Base-by-base conservation (phyloP, 1,140 invertebrate genomes). In the Drosophila tropicalis region DNA sequence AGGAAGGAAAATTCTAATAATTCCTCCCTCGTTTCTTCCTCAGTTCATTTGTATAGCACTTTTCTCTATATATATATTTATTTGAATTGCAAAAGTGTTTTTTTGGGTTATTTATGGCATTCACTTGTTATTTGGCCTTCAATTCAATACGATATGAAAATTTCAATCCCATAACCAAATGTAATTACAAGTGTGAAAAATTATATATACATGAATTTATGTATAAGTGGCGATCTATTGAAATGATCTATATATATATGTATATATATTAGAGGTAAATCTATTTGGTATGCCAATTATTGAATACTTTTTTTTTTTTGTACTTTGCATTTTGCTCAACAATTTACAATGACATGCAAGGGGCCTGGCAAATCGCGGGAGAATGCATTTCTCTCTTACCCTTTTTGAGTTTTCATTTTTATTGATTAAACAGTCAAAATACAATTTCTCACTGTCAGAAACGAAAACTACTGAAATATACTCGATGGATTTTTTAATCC, bases 351-450 rank as follows among this genome's bases (percentile, higher is more conserved):
- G 82, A 86, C 82, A 86, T 87, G 82, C 83, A 86, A 86, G 68
- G 36, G 12, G 36, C 12, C 36, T 39, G 36, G 10, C 36, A 39
- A 39, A 39, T 13, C 36, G 36, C 7, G 2, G 34, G 36, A 15
- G 60, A 62, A 58, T 74, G 36, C 12, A 9, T 58, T 47, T 54
- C 70, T 73, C 70, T 81, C 67, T 76, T 47, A 17, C 15, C 17
- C 3, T n/a, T n/a, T 17, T 65, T 39, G 64, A 29, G 32, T 55
- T 17, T 32, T 15, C 67, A 66, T 76, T 64, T 54, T 78, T 86
- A 86, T 86, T 86, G 82, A 86, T 86, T 86, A 72, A 86, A 86
- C 82, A 86, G 82, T 64, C 82, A 72, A 73, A 66, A 73, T 72
- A 67, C 70, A 56, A 74, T 75, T 72, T 71, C 13, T 70, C 62